Conservation (phyloP, 1,140 invertebrate genomes). For the Drosophila repletoides region DNA sequence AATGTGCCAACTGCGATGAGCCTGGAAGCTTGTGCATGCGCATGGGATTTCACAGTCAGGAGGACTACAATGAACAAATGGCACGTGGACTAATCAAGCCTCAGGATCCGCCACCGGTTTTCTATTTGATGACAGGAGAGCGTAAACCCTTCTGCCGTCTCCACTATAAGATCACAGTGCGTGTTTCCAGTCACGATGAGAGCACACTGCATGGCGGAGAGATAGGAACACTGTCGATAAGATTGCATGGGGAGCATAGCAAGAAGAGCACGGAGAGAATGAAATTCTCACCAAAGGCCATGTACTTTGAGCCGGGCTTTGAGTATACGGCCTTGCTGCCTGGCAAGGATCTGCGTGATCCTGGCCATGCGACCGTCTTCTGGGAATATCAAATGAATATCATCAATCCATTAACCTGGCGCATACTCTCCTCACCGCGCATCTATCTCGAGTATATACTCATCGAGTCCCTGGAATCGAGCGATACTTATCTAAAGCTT, state of each 20-base stretch:
- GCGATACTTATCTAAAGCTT: constrained; percentile 84
- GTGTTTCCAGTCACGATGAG: constrained; percentile 88
- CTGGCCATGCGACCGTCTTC: constrained; percentile 86
- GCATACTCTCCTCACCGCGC: constrained; percentile 87
- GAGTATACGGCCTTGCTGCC: constrained; percentile 87
- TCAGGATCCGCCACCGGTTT: constrained; percentile 83
- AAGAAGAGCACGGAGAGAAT: constrained; percentile 84
- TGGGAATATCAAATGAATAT: constrained; percentile 90
- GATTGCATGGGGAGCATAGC: constrained; percentile 85
- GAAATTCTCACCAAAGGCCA: constrained; percentile 82
- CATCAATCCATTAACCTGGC: constrained; percentile 92
- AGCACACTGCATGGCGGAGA: constrained; percentile 90
- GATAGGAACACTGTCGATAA: constrained; percentile 86
- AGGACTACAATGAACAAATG: constrained; percentile 83
- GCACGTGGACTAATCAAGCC: constrained; percentile 79
- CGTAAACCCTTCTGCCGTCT: constrained; percentile 88
- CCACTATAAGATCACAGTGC: constrained; percentile 89
- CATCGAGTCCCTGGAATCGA: constrained; percentile 87
- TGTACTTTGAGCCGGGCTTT: constrained; percentile 88
- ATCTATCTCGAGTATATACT: constrained; percentile 88
- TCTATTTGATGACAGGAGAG: constrained; percentile 88
- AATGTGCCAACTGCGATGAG: constrained; percentile 88
- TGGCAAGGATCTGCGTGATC: constrained; percentile 86
- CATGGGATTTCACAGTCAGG: constrained; percentile 86
- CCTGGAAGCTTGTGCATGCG: constrained; percentile 86